Percentiles rank a stretch among this genome's conserved stretches.
phyloP scores from a whole-genome alignment of 2,113 vertebrate genomes.

The Campylorhamphus procurvoides region DNA sequence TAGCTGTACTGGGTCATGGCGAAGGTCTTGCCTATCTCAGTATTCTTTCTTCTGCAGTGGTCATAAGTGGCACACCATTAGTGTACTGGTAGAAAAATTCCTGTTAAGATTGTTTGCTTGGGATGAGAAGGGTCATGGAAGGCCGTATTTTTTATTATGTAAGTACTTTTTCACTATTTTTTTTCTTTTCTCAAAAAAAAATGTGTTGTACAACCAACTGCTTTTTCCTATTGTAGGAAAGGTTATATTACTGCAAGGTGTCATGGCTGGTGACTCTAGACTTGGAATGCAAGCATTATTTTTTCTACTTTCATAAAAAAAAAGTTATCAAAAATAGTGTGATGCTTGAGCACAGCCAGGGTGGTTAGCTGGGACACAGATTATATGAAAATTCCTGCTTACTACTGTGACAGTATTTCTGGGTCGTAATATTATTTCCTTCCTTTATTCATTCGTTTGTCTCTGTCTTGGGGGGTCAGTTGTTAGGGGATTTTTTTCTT shows the following conservation, averaged over 20 bases:
- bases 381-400: not conserved
- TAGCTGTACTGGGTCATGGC: not conserved
- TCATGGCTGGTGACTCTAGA: not conserved
- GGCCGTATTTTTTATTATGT: not conserved
- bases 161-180: not conserved
- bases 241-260: not conserved
- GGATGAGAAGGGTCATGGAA: not conserved
- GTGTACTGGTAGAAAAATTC: slow-evolving; percentile 7
- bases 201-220: not conserved
- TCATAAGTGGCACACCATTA: slow-evolving; percentile 28
- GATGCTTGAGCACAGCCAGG: not conserved
- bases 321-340: not conserved
- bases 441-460: not conserved
- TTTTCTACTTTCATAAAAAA: not conserved
- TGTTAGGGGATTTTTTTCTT: not conserved
- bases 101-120: slow-evolving; percentile 13
- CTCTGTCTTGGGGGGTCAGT: not conserved
- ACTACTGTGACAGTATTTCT: not conserved
- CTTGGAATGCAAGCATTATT: not conserved
- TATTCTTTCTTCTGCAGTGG: not conserved
- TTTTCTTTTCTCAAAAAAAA: not conserved
- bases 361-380: not conserved
- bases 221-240: not conserved
- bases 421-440: not conserved
- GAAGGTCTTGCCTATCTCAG: slow-evolving; percentile 7